These are phyloP conservation scores for Apamea crenata DNA, from an alignment of 2,888 invertebrate genomes.

Conservation along the genomic window DNA sequence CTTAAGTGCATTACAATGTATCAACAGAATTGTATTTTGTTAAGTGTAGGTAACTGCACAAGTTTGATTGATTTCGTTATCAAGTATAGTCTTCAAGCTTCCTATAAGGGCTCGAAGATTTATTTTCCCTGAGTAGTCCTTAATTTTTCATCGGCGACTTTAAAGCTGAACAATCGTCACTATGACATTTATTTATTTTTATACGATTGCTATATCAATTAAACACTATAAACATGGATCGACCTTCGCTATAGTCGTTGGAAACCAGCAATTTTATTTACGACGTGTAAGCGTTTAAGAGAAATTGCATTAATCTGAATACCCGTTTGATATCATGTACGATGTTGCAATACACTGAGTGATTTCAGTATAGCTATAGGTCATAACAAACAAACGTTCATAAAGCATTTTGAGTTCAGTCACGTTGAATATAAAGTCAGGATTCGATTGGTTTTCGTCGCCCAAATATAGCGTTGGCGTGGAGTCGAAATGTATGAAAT, in stretches of 20 bases:
- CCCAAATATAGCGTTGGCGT: constrained; percentile 74
- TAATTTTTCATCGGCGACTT: constrained; percentile 68
- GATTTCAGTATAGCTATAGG: constrained; percentile 68
- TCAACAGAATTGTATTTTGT: constrained; percentile 21
- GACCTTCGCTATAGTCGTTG: constrained; percentile 81
- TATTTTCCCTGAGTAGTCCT: constrained; percentile 64
- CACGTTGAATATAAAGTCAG: constrained; percentile 74
- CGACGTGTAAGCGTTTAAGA: constrained; percentile 90
- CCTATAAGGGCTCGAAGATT: constrained; percentile 50
- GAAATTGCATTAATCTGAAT: constrained; percentile 91
- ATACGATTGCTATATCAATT: constrained; percentile 82
- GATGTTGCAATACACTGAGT: constrained; percentile 89
- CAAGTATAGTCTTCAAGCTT: constrained; percentile 23
- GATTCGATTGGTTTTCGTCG: constrained; percentile 73
- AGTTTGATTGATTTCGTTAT: constrained; percentile 40
- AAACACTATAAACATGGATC: constrained; percentile 81
- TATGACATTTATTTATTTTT: constrained; percentile 70
- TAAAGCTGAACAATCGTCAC: constrained; percentile 71
- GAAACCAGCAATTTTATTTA: constrained; percentile 89
- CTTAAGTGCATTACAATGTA: constrained; percentile 49
- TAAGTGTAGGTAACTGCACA: constrained; percentile 17
- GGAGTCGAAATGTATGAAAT: constrained; percentile 87
- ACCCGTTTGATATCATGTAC: constrained; percentile 90
- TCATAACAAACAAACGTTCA: constrained; percentile 69
- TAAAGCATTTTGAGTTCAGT: constrained; percentile 71